Percentiles rank a stretch among this genome's conserved stretches.
Evolutionary conservation across 2,888 invertebrate genomes (phyloP).

Genomic region (Parasteatoda lunata): DNA sequence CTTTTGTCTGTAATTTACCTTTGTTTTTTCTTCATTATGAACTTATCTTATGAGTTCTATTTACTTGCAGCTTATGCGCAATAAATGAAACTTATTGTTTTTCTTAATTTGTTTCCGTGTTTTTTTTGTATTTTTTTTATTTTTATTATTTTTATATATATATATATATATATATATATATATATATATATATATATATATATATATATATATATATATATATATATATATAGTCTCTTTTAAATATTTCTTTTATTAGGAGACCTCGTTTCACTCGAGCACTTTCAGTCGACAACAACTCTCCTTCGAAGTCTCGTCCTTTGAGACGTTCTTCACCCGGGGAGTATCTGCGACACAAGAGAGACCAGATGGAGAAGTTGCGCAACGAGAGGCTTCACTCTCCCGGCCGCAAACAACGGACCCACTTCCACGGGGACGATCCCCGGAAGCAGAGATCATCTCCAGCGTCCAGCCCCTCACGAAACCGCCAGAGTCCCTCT

Average conservation of each 20-base stretch:
- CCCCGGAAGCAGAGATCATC: slow-evolving; percentile 26
- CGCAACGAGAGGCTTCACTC: slow-evolving; percentile 23
- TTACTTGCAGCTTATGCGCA: too few species aligned
- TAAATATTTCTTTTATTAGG: slow-evolving; percentile 9
- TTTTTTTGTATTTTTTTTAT: too few species aligned
- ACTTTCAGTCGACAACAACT: slow-evolving; percentile 52
- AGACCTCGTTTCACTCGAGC: slow-evolving; percentile 26
- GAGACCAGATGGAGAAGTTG: slow-evolving; percentile 51
- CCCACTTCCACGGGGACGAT: slow-evolving; percentile 43
- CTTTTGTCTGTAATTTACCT: too few species aligned
- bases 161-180: too few species aligned
- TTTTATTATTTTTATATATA: too few species aligned
- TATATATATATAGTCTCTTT: neutral
- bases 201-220: too few species aligned
- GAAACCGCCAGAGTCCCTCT: slow-evolving; percentile 26
- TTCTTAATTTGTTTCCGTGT: too few species aligned
- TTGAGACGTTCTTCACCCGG: slow-evolving; percentile 55
- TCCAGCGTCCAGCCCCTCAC: slow-evolving; percentile 1
- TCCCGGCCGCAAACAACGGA: neutral
- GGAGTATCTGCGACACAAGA: slow-evolving; percentile 56
- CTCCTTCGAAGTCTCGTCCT: slow-evolving; percentile 55
- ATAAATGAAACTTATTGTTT: too few species aligned
- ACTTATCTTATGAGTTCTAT: too few species aligned
- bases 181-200: too few species aligned
- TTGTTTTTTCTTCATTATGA: too few species aligned